Evolutionary conservation across 2,888 invertebrate genomes (phyloP).

Genomic region (Autographa pulchrina): DNA sequence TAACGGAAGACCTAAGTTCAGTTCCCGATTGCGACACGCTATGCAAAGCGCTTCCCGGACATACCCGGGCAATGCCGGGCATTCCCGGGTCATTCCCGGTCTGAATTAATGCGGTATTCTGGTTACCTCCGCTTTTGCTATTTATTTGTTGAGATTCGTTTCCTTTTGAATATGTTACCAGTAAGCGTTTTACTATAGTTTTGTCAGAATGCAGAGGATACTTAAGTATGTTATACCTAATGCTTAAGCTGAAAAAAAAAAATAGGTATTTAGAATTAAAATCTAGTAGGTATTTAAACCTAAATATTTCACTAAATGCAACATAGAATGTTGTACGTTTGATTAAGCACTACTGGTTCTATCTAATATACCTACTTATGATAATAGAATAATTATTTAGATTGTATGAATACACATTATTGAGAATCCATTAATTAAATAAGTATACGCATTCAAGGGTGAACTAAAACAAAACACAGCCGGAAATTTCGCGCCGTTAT

Average conservation of each 20-base stretch:
- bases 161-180: constrained; percentile 42
- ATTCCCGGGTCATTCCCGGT: constrained; percentile 55
- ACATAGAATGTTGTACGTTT: no score
- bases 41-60: constrained; percentile 60
- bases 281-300: no score
- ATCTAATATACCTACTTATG: no score
- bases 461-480: background rate
- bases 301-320: no score
- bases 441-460: no score
- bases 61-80: constrained; percentile 54
- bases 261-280: no score
- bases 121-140: constrained; percentile 51
- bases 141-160: constrained; percentile 43
- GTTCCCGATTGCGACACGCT: constrained; percentile 46
- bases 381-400: no score
- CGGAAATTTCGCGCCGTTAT: background rate
- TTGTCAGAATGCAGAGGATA: background rate
- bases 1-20: constrained; percentile 54
- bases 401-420: no score
- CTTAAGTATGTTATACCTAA: no score
- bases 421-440: no score
- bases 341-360: no score
- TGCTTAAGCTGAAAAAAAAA: no score
- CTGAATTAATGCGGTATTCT: constrained; percentile 59
- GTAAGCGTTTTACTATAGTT: background rate